These are phyloP conservation scores for Psephotus haematonotus DNA, from an alignment of 2,113 vertebrate genomes.

Conservation along the genomic window DNA sequence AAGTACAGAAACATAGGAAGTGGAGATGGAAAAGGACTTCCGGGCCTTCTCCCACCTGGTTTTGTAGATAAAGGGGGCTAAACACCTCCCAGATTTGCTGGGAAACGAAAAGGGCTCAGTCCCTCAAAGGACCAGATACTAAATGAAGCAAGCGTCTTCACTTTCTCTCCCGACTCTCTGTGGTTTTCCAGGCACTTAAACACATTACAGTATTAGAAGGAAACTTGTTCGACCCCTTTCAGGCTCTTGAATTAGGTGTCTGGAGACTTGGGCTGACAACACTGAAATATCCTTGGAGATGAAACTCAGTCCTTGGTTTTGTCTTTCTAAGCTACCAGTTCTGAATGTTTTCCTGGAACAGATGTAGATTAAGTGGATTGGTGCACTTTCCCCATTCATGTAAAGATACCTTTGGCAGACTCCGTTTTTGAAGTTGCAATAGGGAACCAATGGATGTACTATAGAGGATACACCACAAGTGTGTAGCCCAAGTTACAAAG, in stretches of 20 bases:
- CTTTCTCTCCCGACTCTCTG: conserved; percentile 22
- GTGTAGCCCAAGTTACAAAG: neutral
- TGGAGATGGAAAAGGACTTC: neutral
- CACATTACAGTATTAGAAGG: conserved; percentile 49
- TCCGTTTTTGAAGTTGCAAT: neutral
- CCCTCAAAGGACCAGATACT: neutral
- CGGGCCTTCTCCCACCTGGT: neutral
- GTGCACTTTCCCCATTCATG: neutral
- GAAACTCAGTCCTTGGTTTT: conserved; percentile 10
- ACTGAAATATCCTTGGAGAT: conserved; percentile 36
- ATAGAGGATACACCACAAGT: neutral
- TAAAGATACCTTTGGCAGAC: neutral
- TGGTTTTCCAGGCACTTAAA: conserved; percentile 59
- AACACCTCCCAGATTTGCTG: neutral
- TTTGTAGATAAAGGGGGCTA: neutral
- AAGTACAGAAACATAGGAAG: neutral
- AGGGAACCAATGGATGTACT: neutral
- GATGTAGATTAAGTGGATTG: neutral
- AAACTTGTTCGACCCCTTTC: conserved; percentile 56
- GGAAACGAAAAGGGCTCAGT: neutral
- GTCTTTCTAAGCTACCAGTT: neutral
- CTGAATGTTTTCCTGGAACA: neutral
- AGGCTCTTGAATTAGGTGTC: conserved; percentile 27
- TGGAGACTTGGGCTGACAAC: conserved; percentile 46
- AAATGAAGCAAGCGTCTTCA: conserved; percentile 35